Conservation (phyloP, 2,888 invertebrate species). For the Caenorhabditis macrosperma region DNA sequence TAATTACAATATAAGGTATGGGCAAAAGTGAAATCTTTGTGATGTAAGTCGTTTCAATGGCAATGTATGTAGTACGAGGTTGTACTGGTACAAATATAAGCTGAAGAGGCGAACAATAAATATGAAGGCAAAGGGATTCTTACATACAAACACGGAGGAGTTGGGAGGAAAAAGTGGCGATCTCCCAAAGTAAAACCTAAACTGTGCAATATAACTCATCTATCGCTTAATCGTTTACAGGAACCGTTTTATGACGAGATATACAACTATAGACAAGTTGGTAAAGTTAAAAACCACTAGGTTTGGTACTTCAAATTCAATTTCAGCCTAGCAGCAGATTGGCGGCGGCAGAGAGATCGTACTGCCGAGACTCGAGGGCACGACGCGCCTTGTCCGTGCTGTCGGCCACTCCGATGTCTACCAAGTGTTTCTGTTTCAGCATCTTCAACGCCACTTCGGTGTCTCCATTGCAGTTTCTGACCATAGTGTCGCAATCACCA, state of each 20-base stretch:
- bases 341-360: conserved; percentile 54
- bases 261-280: conserved; percentile 10
- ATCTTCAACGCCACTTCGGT: conserved; percentile 63
- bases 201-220: too few relatives aligned
- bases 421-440: conserved; percentile 64
- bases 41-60: too few relatives aligned
- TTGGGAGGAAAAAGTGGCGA: background rate
- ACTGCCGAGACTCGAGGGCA: conserved; percentile 34
- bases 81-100: background rate
- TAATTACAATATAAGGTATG: too few relatives aligned
- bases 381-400: conserved; percentile 2
- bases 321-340: conserved; percentile 46
- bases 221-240: too few relatives aligned
- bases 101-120: conserved; percentile 2
- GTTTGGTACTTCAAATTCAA: too few relatives aligned
- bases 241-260: conserved; percentile 24
- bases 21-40: background rate
- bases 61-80: too few relatives aligned
- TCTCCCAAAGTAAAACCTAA: conserved; percentile 18
- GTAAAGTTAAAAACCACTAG: too few relatives aligned
- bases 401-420: conserved; percentile 25
- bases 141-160: conserved; percentile 38
- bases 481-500: conserved; percentile 68
- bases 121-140: too few relatives aligned
- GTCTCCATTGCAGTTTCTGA: conserved; percentile 60